phyloP scores from a whole-genome alignment of 2,113 vertebrate genomes.

The Pseudois nayaur region DNA sequence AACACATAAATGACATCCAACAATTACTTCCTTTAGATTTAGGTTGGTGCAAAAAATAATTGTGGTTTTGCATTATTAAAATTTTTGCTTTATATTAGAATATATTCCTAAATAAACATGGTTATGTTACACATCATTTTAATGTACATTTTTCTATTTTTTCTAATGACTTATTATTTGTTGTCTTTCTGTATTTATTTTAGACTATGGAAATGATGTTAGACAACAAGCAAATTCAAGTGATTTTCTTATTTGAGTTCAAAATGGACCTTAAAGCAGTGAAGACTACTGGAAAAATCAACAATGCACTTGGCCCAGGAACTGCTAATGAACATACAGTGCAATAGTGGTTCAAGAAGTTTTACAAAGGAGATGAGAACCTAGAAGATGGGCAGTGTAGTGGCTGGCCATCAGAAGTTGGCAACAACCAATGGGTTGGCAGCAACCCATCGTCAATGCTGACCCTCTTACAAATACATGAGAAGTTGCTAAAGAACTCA shows the following conservation, averaged over 20 bases:
- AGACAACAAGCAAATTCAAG: background rate
- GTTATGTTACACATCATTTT: background rate
- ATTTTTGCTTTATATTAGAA: background rate
- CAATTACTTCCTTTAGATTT: background rate
- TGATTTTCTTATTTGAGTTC: background rate
- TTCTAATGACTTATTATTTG: background rate
- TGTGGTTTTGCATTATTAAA: background rate
- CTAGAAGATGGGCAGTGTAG: background rate
- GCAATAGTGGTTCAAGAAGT: background rate
- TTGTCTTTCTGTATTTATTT: background rate
- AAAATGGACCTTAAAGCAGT: background rate
- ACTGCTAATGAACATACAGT: background rate
- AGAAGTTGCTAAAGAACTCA: background rate
- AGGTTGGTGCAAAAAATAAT: background rate
- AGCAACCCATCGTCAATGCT: background rate
- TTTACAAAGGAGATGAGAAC: background rate
- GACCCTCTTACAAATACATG: background rate
- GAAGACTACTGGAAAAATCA: background rate
- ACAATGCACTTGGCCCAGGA: background rate
- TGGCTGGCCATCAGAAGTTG: background rate
- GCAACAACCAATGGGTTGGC: background rate
- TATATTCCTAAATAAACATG: background rate
- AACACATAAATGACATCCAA: background rate
- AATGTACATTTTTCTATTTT: background rate
- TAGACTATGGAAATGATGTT: background rate